Evolutionary conservation across 2,113 vertebrate species (phyloP).

Genomic region (Genyomyrus donnyi): DNA sequence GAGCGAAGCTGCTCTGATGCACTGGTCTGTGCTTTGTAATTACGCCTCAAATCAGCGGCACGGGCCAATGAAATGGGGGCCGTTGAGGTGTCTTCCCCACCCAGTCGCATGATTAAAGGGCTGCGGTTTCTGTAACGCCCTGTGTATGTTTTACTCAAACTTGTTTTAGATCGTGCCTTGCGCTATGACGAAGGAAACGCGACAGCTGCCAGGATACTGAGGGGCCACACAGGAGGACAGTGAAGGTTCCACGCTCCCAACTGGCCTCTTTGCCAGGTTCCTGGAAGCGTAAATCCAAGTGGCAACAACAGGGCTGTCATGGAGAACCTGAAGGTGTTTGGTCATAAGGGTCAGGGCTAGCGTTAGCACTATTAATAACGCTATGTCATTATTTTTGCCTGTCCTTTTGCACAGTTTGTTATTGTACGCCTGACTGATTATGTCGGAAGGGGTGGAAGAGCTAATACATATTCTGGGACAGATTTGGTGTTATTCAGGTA

Average conservation of each 20-base stretch:
- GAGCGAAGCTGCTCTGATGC: neutral
- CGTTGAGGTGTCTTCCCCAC: slow-evolving; percentile 10
- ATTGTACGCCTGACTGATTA: neutral
- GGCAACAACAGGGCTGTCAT: neutral
- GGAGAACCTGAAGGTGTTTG: neutral
- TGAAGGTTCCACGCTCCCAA: neutral
- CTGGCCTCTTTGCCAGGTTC: neutral
- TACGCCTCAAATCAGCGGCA: slow-evolving; percentile 3
- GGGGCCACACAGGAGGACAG: neutral
- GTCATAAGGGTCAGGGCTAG: neutral
- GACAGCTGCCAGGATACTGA: neutral
- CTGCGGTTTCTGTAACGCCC: slow-evolving; percentile 8
- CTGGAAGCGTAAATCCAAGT: neutral
- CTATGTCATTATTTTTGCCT: no score
- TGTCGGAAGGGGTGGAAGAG: neutral
- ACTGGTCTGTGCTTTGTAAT: slow-evolving; percentile 21
- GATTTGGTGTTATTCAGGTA: neutral
- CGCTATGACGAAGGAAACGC: neutral
- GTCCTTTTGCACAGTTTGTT: no score
- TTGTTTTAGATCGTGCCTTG: neutral
- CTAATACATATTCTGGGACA: neutral
- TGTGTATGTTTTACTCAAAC: slow-evolving; percentile 9
- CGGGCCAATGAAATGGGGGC: slow-evolving; percentile 11
- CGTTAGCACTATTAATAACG: neutral
- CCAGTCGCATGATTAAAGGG: slow-evolving; percentile 19